Percentiles rank a stretch among this genome's conserved stretches.
These are phyloP conservation scores for Ardeotis arabs DNA, from an alignment of 2,113 vertebrate species.

Conservation along the genomic window DNA sequence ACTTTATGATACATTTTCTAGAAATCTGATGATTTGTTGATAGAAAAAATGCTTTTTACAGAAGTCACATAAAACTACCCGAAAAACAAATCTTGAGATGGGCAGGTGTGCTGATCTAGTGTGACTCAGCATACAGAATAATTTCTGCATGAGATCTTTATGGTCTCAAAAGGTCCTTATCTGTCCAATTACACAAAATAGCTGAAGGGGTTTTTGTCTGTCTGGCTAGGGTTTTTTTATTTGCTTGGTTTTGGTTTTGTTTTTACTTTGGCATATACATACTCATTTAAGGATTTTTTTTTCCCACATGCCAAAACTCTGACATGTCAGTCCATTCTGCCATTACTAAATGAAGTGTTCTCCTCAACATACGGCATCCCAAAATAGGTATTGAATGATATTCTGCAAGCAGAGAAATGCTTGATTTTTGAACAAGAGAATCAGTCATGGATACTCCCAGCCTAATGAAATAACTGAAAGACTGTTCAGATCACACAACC, in stretches of 20 bases:
- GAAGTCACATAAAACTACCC: not conserved
- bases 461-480: not conserved
- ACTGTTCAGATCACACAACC: not conserved
- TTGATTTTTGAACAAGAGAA: not conserved
- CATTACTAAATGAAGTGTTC: not conserved
- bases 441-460: not conserved
- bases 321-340: not conserved
- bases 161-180: not conserved
- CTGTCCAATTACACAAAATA: not conserved
- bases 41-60: not conserved
- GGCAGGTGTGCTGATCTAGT: not conserved
- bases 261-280: not conserved
- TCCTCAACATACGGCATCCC: not conserved
- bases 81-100: not conserved
- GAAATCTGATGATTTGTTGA: not conserved
- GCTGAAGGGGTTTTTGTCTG: fast-evolving
- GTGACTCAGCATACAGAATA: not conserved
- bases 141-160: not conserved
- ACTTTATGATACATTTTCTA: not conserved
- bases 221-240: not conserved
- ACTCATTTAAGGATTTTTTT: not conserved
- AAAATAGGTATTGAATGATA: not conserved
- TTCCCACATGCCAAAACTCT: not conserved
- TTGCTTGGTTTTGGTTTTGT: not conserved
- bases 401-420: not conserved